phyloP scores from a whole-genome alignment of 2,113 vertebrate genomes.

The Thamnaconus septentrionalis region DNA sequence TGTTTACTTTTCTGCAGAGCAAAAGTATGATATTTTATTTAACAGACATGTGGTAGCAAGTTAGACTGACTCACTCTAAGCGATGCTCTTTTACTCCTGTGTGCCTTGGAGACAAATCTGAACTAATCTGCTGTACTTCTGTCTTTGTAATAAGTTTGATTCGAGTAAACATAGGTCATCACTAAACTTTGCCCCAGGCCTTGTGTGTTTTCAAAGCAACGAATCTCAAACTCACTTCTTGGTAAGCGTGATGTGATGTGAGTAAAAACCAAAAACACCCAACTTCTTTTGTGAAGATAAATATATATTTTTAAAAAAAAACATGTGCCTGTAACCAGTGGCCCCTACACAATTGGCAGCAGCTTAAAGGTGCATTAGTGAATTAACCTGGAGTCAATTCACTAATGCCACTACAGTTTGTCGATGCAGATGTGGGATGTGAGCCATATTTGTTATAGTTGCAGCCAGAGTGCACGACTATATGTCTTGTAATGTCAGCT shows the following conservation, averaged over 20 bases:
- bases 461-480: too few species aligned
- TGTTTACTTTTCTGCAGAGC: constrained; percentile 49
- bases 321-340: constrained; percentile 26
- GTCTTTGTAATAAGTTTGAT: constrained; percentile 36
- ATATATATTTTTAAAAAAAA: constrained; percentile 3
- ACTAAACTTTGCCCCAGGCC: neutral
- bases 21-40: constrained; percentile 50
- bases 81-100: constrained; percentile 14
- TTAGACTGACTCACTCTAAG: constrained; percentile 19
- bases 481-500: neutral
- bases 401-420: constrained; percentile 42
- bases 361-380: constrained; percentile 67
- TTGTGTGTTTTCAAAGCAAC: constrained; percentile 9
- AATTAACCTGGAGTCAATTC: constrained; percentile 58
- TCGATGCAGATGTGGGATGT: constrained; percentile 16
- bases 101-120: constrained; percentile 40
- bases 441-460: constrained; percentile 3
- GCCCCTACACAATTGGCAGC: constrained; percentile 48
- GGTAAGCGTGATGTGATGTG: too few species aligned
- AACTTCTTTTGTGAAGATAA: neutral
- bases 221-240: neutral
- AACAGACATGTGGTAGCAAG: constrained; percentile 23
- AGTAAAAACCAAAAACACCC: neutral
- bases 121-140: constrained; percentile 57
- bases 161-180: constrained; percentile 56